A percentile compares a stretch with the other conserved stretches of the same genome.
Evolutionary conservation across 2,797 vertebrate species (phyloP).

Genomic region (Liasis olivaceus): DNA sequence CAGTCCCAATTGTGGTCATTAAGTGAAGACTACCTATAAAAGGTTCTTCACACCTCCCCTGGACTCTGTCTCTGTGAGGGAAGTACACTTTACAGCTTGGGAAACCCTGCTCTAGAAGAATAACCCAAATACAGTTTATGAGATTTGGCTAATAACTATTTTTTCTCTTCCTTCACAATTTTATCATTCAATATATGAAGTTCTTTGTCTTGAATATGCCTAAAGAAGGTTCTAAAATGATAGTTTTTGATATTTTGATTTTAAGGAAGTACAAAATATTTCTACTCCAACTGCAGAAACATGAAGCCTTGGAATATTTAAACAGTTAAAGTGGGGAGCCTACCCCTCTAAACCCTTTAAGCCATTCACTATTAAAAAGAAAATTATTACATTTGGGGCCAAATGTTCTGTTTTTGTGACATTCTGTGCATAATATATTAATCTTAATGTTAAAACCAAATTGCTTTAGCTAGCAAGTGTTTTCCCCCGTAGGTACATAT

Average conservation of each 20-base stretch:
- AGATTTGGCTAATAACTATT: not conserved
- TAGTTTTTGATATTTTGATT: not conserved
- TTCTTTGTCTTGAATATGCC: not conserved
- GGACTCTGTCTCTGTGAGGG: too few species aligned
- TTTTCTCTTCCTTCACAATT: accelerated
- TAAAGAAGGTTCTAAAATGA: not conserved
- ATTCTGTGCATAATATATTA: conserved; percentile 25
- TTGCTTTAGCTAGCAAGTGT: conserved; percentile 52
- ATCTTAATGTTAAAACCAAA: conserved; percentile 47
- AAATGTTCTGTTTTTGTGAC: not conserved
- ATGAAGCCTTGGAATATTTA: not conserved
- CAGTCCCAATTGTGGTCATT: too few species aligned
- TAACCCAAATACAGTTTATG: not conserved
- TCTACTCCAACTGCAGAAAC: not conserved
- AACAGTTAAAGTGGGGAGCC: not conserved
- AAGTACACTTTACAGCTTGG: too few species aligned
- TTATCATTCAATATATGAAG: not conserved
- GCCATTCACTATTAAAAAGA: not conserved
- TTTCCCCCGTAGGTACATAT: conserved; percentile 55
- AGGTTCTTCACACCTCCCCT: too few species aligned
- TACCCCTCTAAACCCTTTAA: not conserved
- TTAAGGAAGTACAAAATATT: not conserved
- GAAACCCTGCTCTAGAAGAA: not conserved
- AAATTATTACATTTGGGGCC: not conserved
- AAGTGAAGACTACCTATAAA: too few species aligned